Conservation (phyloP, 2,888 invertebrate genomes). For the Netelia inedita region DNA sequence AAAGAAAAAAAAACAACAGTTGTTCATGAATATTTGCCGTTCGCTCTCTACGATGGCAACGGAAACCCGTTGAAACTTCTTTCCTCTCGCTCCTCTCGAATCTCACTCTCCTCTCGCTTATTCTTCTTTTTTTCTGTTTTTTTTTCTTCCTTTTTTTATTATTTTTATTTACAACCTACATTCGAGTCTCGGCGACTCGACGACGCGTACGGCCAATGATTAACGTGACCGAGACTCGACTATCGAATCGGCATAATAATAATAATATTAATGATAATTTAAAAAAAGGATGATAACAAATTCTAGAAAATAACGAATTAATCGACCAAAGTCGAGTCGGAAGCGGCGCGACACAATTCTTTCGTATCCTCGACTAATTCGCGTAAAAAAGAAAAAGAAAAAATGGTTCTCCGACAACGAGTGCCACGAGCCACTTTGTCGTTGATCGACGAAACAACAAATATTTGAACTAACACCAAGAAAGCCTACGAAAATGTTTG, state of each 20-base stretch:
- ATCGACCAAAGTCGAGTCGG: slow-evolving; percentile 26
- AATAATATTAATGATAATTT: slow-evolving; percentile 19
- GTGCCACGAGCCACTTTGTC: not conserved
- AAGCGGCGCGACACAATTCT: slow-evolving; percentile 9
- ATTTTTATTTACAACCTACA: not conserved
- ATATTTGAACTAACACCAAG: not conserved
- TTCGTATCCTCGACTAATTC: not conserved
- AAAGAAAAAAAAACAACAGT: not conserved
- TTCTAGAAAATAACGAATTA: slow-evolving; percentile 43
- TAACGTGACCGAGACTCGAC: slow-evolving; percentile 24
- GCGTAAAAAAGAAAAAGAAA: not conserved
- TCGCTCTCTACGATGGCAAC: not conserved
- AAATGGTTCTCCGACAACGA: not conserved
- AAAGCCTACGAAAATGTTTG: slow-evolving; percentile 9
- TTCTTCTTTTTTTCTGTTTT: slow-evolving; percentile 14
- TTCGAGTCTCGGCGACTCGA: not conserved
- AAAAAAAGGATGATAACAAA: slow-evolving; percentile 28
- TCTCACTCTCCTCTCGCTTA: slow-evolving; percentile 15
- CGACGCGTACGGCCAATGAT: not conserved
- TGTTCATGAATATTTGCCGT: not conserved
- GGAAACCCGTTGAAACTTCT: not conserved
- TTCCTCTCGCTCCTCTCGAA: slow-evolving; percentile 8
- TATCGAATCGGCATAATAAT: slow-evolving; percentile 6
- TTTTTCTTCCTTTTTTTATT: slow-evolving; percentile 6
- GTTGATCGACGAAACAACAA: slow-evolving; percentile 16